phyloP scores from a whole-genome alignment of 1,140 invertebrate species.

The Dendrolimus punctatus region DNA sequence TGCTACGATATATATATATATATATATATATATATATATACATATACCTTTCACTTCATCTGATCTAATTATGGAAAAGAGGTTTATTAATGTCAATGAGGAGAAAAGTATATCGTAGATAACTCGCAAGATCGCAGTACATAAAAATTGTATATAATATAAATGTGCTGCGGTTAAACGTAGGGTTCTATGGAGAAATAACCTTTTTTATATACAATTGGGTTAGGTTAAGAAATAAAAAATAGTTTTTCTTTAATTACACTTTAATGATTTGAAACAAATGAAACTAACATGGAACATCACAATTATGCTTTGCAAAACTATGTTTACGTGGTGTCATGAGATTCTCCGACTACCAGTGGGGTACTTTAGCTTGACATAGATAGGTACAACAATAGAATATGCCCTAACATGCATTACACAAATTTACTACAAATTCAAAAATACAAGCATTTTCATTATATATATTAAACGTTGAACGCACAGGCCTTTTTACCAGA shows the following conservation, averaged over 20 bases:
- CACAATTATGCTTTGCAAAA: constrained; percentile 70
- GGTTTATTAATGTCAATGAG: no score
- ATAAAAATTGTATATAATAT: no score
- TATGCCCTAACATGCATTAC: constrained; percentile 16
- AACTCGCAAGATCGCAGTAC: no score
- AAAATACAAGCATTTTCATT: constrained; percentile 30
- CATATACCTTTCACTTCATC: no score
- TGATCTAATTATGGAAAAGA: no score
- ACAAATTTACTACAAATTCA: constrained; percentile 32
- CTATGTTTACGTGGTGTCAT: constrained; percentile 41
- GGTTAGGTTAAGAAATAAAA: constrained; percentile 8
- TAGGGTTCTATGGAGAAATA: neutral
- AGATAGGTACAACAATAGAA: constrained; percentile 28
- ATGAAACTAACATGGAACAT: constrained; percentile 65
- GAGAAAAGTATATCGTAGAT: no score
- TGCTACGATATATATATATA: no score
- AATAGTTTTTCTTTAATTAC: constrained; percentile 27
- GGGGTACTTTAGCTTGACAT: constrained; percentile 9
- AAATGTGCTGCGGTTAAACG: no score
- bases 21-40: no score
- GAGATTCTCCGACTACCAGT: constrained; percentile 21
- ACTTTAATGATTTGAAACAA: constrained; percentile 68
- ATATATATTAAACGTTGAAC: constrained; percentile 27
- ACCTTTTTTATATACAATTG: no score
- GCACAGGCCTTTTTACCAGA: constrained; percentile 15